Conservation (phyloP, 2,113 vertebrate genomes). For the Oxygymnocypris stewartii region DNA sequence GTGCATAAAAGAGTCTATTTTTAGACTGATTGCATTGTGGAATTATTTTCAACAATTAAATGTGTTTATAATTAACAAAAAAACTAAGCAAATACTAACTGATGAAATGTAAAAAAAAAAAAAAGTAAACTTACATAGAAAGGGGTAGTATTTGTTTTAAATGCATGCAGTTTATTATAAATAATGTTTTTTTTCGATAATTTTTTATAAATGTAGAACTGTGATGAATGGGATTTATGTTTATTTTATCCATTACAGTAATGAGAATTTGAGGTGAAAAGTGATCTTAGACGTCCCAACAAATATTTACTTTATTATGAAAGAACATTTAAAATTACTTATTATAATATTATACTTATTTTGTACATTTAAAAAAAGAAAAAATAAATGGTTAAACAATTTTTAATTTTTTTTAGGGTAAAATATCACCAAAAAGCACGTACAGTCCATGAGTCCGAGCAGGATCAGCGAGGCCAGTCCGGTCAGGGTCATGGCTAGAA, state of each 20-base stretch:
- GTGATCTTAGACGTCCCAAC: not conserved
- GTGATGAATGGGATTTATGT: not conserved
- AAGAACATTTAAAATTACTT: too few species aligned
- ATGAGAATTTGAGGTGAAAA: not conserved
- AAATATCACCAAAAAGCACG: conserved; percentile 57
- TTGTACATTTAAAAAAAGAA: too few species aligned
- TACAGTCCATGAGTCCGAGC: conserved; percentile 86
- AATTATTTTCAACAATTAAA: not conserved
- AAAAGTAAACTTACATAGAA: not conserved
- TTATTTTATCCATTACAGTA: not conserved
- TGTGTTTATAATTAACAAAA: not conserved
- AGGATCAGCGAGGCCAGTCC: conserved; percentile 85
- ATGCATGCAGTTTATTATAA: not conserved
- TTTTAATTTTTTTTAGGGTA: not conserved
- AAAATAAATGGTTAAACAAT: too few species aligned
- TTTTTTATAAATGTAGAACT: not conserved
- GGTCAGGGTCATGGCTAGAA: conserved; percentile 84
- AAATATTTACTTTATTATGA: too few species aligned
- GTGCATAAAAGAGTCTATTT: not conserved
- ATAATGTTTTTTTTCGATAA: too few species aligned
- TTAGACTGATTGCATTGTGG: not conserved
- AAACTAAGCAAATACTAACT: not conserved
- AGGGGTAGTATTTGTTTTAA: not conserved
- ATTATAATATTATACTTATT: too few species aligned
- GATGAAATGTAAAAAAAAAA: not conserved